phyloP scores from a whole-genome alignment of 1,140 invertebrate species.

The Thalassaphorura encarpata region DNA sequence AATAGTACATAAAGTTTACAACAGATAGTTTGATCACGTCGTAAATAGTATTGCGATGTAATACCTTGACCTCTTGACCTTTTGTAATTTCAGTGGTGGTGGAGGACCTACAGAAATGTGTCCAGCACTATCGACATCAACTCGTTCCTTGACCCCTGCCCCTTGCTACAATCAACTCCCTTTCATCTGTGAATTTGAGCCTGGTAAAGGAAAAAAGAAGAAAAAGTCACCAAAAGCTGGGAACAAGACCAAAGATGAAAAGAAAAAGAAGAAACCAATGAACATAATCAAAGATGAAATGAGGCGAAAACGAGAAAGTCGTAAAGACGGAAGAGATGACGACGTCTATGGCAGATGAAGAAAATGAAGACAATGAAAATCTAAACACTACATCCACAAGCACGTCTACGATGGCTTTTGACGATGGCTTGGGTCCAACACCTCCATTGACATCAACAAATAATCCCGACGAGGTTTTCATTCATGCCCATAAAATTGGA shows the following conservation, averaged over 20 bases:
- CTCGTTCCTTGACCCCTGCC: constrained; percentile 19
- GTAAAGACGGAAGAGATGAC: background rate
- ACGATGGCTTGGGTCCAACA: too few relatives aligned
- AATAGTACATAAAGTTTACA: constrained; percentile 1
- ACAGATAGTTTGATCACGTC: too few relatives aligned
- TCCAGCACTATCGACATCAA: constrained; percentile 19
- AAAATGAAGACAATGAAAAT: too few relatives aligned
- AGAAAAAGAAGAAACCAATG: background rate
- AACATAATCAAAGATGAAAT: constrained; percentile 3
- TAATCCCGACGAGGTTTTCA: too few relatives aligned
- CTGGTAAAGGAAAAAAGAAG: constrained; percentile 5
- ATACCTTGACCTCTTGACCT: background rate
- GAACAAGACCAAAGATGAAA: background rate
- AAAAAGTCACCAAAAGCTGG: constrained; percentile 7
- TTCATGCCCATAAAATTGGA: constrained; percentile 12
- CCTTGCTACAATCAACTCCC: constrained; percentile 19
- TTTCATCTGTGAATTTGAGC: constrained; percentile 30
- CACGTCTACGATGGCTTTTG: too few relatives aligned
- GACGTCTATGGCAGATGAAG: background rate
- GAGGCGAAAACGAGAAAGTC: background rate
- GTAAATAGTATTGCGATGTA: too few relatives aligned
- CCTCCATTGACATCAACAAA: too few relatives aligned
- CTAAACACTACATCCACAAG: too few relatives aligned
- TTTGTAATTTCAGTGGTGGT: constrained; percentile 20
- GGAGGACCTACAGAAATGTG: constrained; percentile 29